These are phyloP conservation scores for Heterotilapia buettikoferi DNA, from an alignment of 2,113 vertebrate species.

Conservation along the genomic window DNA sequence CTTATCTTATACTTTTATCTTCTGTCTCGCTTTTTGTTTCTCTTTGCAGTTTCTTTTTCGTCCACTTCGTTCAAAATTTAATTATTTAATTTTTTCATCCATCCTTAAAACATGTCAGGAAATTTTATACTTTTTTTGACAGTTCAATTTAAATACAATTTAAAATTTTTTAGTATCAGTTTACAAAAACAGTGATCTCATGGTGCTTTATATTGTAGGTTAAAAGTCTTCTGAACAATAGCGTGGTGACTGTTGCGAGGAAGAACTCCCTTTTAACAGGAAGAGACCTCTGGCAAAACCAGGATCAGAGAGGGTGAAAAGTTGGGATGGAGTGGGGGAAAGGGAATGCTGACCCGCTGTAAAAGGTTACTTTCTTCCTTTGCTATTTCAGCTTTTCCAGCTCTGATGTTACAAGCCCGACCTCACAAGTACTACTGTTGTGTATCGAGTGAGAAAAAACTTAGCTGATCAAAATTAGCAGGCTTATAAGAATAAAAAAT, in stretches of 20 bases:
- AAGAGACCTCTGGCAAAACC: background rate
- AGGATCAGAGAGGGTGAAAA: background rate
- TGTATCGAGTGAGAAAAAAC: background rate
- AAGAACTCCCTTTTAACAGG: background rate
- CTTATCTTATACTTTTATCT: background rate
- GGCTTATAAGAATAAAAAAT: background rate
- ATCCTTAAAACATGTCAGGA: background rate
- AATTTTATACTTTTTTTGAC: background rate
- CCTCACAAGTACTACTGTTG: background rate
- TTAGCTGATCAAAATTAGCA: background rate
- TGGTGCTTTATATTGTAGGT: background rate
- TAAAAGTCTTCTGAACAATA: background rate
- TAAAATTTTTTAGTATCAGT: rapidly evolving
- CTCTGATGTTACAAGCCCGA: background rate
- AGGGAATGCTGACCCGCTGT: background rate
- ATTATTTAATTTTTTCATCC: rapidly evolving
- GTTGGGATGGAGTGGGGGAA: background rate
- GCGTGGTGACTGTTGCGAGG: rapidly evolving
- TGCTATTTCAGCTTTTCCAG: background rate
- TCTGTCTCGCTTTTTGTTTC: background rate
- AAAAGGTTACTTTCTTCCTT: background rate
- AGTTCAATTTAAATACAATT: background rate
- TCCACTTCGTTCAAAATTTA: rapidly evolving
- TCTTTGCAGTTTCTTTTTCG: background rate
- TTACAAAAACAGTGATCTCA: background rate